Evolutionary conservation across 2,113 vertebrate genomes (phyloP).

Genomic region (Dromiciops gliroides): DNA sequence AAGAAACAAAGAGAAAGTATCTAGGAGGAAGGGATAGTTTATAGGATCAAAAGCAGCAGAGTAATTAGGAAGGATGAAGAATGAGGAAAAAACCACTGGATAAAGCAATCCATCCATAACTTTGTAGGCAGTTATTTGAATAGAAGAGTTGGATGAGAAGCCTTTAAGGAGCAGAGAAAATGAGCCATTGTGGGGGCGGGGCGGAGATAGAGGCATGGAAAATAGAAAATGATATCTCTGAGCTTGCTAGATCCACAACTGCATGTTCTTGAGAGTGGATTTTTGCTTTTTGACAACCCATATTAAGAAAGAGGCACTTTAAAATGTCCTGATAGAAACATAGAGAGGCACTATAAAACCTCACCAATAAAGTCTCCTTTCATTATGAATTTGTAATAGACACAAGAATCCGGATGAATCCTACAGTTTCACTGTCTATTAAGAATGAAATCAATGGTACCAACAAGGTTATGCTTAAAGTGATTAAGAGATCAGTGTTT

Average conservation of each 20-base stretch:
- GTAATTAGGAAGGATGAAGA: not conserved
- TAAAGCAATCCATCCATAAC: not conserved
- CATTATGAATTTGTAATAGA: not conserved
- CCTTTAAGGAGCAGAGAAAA: not conserved
- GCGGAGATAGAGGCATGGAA: not conserved
- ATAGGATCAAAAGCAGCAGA: not conserved
- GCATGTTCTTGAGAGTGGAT: no score
- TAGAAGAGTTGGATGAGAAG: not conserved
- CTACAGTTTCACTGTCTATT: not conserved
- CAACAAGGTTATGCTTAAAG: not conserved
- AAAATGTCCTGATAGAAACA: not conserved
- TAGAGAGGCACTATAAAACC: not conserved
- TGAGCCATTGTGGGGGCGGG: not conserved
- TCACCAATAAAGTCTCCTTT: not conserved
- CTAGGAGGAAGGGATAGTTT: not conserved
- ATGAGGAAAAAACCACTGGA: not conserved
- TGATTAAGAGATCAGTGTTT: not conserved
- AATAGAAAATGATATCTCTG: not conserved
- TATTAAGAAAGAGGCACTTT: no score
- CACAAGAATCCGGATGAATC: not conserved
- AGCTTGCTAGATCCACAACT: not conserved
- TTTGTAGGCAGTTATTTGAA: no score
- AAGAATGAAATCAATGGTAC: not conserved
- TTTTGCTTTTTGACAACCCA: no score
- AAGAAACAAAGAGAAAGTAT: not conserved